Conservation (phyloP, 2,797 vertebrate genomes). For the Melanotaenia boesemani region DNA sequence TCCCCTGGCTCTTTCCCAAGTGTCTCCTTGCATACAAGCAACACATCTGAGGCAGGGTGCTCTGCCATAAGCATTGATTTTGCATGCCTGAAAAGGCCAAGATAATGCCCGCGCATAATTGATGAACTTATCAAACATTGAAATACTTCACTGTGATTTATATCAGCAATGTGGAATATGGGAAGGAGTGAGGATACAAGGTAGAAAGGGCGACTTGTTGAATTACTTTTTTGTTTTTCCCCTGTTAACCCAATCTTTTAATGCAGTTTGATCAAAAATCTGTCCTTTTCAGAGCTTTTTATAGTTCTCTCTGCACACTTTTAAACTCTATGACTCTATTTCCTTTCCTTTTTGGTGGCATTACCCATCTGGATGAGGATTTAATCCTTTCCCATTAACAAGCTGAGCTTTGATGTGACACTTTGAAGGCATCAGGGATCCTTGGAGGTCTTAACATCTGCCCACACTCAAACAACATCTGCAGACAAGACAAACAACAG, state of each 20-base stretch:
- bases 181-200: slow-evolving; percentile 21
- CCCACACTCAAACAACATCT: slow-evolving; percentile 74
- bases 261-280: slow-evolving; percentile 9
- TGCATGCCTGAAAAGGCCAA: slow-evolving; percentile 81
- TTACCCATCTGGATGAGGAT: slow-evolving; percentile 46
- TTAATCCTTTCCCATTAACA: slow-evolving; percentile 63
- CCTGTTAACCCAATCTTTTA: slow-evolving; percentile 17
- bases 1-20: slow-evolving; percentile 83
- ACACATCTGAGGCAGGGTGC: slow-evolving; percentile 75
- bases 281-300: neutral
- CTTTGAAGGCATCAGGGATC: slow-evolving; percentile 57
- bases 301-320: neutral
- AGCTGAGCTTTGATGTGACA: slow-evolving; percentile 82
- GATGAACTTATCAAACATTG: slow-evolving; percentile 76
- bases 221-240: slow-evolving; percentile 10
- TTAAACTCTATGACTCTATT: neutral
- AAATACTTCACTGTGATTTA: slow-evolving; percentile 63
- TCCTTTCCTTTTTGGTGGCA: slow-evolving; percentile 11
- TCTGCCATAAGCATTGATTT: slow-evolving; percentile 72
- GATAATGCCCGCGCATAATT: slow-evolving; percentile 77
- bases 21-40: slow-evolving; percentile 77
- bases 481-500: slow-evolving; percentile 70
- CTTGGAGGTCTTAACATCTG: slow-evolving; percentile 82
- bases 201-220: slow-evolving; percentile 41
- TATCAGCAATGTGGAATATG: slow-evolving; percentile 46